Conservation (phyloP, 2,113 vertebrate genomes). For the Grammatotria lemairii region DNA sequence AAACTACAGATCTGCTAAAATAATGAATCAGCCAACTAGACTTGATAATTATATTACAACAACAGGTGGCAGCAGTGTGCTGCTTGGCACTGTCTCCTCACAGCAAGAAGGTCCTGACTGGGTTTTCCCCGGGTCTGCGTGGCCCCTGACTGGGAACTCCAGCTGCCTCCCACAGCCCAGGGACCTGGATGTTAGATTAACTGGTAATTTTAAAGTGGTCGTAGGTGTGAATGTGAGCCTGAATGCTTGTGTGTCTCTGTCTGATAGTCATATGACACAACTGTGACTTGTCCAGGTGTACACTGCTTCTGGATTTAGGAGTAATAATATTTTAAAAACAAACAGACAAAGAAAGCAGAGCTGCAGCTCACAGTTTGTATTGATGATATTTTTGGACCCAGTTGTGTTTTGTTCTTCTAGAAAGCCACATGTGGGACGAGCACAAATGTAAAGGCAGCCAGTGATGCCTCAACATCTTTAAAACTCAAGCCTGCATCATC, state of each 20-base stretch:
- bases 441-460: background rate
- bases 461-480: background rate
- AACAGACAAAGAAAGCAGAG: background rate
- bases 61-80: background rate
- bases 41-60: fast-evolving
- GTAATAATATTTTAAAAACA: background rate
- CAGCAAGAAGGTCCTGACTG: background rate
- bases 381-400: background rate
- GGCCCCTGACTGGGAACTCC: background rate
- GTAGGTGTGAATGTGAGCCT: background rate
- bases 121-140: background rate
- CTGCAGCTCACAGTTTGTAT: fast-evolving
- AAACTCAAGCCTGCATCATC: background rate
- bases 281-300: background rate
- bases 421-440: fast-evolving
- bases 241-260: background rate
- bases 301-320: background rate
- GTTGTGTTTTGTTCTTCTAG: background rate
- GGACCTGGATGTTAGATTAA: fast-evolving
- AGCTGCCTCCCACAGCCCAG: background rate
- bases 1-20: background rate
- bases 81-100: background rate
- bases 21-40: background rate
- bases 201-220: background rate
- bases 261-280: background rate